These are phyloP conservation scores for Astropecten irregularis DNA, from an alignment of 53 echinoderm and acorn worm species.

Conservation along the genomic window DNA sequence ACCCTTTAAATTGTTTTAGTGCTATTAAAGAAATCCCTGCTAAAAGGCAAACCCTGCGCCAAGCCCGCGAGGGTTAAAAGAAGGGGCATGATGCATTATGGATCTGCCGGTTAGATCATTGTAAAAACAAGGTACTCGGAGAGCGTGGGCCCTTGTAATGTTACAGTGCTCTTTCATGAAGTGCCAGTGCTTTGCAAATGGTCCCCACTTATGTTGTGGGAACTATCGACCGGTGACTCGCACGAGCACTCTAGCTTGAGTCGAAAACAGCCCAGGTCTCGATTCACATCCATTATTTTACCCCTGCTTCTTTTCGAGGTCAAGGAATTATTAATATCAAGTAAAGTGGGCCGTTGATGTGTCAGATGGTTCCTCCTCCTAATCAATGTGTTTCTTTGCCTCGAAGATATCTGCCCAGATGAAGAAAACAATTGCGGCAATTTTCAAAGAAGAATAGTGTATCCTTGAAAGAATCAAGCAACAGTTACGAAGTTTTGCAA, in stretches of 20 bases:
- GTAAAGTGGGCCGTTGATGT: background rate
- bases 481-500: background rate
- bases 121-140: background rate
- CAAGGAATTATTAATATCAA: constrained; percentile 24
- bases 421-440: background rate
- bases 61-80: too few species aligned
- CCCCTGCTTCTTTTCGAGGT: background rate
- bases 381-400: background rate
- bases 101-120: background rate
- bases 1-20: constrained; percentile 41
- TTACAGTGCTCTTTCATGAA: background rate
- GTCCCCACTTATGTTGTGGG: background rate
- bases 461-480: background rate
- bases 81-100: background rate
- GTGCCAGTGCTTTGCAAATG: background rate
- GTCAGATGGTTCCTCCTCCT: background rate
- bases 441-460: background rate
- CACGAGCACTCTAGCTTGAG: background rate
- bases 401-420: background rate
- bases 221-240: background rate
- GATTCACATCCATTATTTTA: too few species aligned
- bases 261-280: background rate
- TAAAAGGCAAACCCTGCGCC: too few species aligned
- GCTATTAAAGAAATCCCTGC: constrained; percentile 2
- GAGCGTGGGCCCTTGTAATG: background rate